Base-by-base conservation (phyloP, 2,888 invertebrate species). In the Carabus problematicus region DNA sequence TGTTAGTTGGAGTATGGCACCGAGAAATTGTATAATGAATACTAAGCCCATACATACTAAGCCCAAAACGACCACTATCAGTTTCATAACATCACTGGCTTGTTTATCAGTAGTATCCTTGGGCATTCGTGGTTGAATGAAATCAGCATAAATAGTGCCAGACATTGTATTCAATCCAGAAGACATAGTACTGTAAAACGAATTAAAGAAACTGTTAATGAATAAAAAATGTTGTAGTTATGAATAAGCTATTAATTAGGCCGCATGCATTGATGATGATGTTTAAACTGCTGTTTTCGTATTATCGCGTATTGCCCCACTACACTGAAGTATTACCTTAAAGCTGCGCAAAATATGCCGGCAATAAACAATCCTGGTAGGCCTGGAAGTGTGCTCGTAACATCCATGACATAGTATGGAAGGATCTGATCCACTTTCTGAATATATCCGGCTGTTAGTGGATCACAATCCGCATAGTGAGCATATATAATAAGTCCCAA, bases 1-100 rank as follows among this genome's bases (percentile, higher is more conserved):
- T 0, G 85, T 83, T 3, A 91, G 85, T 77, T 90, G 87, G 69
- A 91, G 84, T 40, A 91, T 82, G 14, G 87, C 85, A 58, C 90
- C 91, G 58, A 91, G 78, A 69, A 86, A 84, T 55, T 88, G 84
- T 1, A 87, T 83, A 18, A 85, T 78, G 81, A 87, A 87, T 3
- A 87, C 84, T 19, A 87, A 80, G 1, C 80, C 78, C 3, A 84
- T 84, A 39, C 84, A 82, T 67, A 87, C 81, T 0, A 81, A 47
- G 0, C 88, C 88, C 0, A 85, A 80, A 0, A 85, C 70, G 0
- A 86, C 74, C 52, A 86, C 86, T 1, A 85, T 80, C 9, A 82
- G 66, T 85, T 88, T 87, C 85, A 88, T 85, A 60, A 86, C 84
- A 71, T 81, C 82, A 58, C 86, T 86, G 40, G 86, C 86, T 0